A percentile compares a stretch with the other conserved stretches of the same genome.
These are phyloP conservation scores for Orchesellides sinensis DNA, from an alignment of 2,888 invertebrate species.

Conservation along the genomic window DNA sequence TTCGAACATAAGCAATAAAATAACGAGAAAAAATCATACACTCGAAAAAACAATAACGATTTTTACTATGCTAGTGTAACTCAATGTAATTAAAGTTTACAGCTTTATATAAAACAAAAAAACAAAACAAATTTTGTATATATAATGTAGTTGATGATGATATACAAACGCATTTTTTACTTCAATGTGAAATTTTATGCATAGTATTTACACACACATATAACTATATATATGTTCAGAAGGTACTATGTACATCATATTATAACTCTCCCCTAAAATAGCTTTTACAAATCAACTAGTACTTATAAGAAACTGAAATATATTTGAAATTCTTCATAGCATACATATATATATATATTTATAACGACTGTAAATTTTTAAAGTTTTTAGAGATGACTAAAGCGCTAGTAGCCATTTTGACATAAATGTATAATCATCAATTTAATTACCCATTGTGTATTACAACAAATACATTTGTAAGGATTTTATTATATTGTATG, in stretches of 20 bases:
- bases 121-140: constrained; percentile 21
- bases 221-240: neutral
- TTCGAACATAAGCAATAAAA: constrained; percentile 45
- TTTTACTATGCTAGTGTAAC: neutral
- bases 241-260: constrained; percentile 18
- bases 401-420: constrained; percentile 65
- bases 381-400: constrained; percentile 47
- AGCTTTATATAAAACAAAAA: constrained; percentile 38
- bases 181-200: neutral
- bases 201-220: neutral
- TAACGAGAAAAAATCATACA: constrained; percentile 12
- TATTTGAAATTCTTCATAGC: constrained; percentile 50
- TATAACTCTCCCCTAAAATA: neutral
- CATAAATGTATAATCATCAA: too few relatives aligned
- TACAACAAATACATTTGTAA: neutral
- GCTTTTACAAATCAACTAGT: neutral
- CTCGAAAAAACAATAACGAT: constrained; percentile 19
- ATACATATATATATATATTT: too few relatives aligned
- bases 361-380: constrained; percentile 50
- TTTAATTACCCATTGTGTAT: neutral
- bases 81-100: neutral
- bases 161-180: neutral
- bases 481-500: neutral
- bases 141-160: neutral
- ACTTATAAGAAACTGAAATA: constrained; percentile 30